Evolutionary conservation across 2,797 vertebrate species (phyloP), one percentile per base, ranked within the genome.

Genomic region (Phataginus tetradactyla): DNA sequence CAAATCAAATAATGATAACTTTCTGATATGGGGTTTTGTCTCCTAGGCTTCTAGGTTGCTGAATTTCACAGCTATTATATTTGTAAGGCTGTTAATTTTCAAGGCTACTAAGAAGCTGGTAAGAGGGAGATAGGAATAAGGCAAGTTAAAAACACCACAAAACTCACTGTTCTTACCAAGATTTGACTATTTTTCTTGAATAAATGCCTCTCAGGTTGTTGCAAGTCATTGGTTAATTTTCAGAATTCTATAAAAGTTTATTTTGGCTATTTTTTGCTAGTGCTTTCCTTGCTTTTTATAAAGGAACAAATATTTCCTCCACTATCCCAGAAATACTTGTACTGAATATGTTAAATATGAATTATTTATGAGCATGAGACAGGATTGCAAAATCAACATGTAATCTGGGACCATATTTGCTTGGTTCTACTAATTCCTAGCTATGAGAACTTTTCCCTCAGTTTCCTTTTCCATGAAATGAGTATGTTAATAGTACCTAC

Each of bases 331-430:
- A 84, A 90, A 17, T 79, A 21, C 9, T 92, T 86, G n/a, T 80
- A 45, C 74, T 86, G 10, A 92, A 84, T 86, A 59, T 89, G 63
- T 74, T 93, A 95, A 79, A 42, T 95, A 63, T 94, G 72, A 66
- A 81, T 83, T 93, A 75, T 68, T 93, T 93, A 37, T 57, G 91
- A 86, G 63, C 72, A 53, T 25, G 45, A 75, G 45, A 13, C 59
- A 94, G 49, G 39, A 90, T 49, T 96, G 53, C 7, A 92, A 90
- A 97, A 79, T 69, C 71, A 91, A 63, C 5, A 39, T 89, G 20
- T 83, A 27, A 66, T 87, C 90, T 87, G 29, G 45, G 83, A 74
- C 23, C 59, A 84, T 29, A 83, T 75, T 92, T 90, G 4, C 61
- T 94, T 87, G 42, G 18, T 78, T 97, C 18, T 95, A 55, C 34